A percentile compares a stretch with the other conserved stretches of the same genome.
Evolutionary conservation across 2,888 invertebrate species (phyloP).

Genomic region (Napeogenes inachia): DNA sequence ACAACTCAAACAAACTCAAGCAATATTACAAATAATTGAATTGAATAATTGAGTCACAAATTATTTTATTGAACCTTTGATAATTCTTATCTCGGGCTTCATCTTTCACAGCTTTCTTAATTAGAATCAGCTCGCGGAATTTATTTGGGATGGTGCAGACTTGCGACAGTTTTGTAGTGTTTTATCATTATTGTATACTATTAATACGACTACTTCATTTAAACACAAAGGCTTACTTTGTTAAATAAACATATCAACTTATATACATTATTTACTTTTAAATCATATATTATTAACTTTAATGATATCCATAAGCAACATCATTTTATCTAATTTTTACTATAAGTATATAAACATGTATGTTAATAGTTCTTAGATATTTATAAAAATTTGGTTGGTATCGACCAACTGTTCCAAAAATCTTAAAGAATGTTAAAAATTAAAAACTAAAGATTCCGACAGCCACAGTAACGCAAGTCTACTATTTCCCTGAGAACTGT

Average conservation of each 20-base stretch:
- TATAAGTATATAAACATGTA: too few species aligned
- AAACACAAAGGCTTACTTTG: too few species aligned
- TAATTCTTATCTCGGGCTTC: slow-evolving; percentile 62
- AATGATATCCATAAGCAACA: too few species aligned
- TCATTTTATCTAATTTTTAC: too few species aligned
- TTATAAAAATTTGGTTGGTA: too few species aligned
- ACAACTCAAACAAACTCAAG: slow-evolving; percentile 6
- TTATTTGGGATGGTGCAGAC: slow-evolving; percentile 27
- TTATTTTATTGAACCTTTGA: slow-evolving; percentile 34
- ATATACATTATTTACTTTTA: too few species aligned
- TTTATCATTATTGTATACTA: slow-evolving; percentile 14
- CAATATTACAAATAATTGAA: slow-evolving; percentile 22
- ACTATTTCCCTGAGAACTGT: slow-evolving; percentile 34
- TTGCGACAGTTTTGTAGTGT: slow-evolving; percentile 32
- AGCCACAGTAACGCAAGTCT: slow-evolving; percentile 36
- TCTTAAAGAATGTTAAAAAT: too few species aligned
- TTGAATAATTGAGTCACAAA: slow-evolving; percentile 16
- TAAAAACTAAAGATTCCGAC: slow-evolving; percentile 1
- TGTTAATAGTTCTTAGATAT: too few species aligned
- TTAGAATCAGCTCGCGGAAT: slow-evolving; percentile 55
- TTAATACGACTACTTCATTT: too few species aligned
- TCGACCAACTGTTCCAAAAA: too few species aligned
- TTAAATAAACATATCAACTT: too few species aligned
- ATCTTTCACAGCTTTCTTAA: slow-evolving; percentile 65
- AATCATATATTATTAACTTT: too few species aligned